Percentiles rank a stretch among this genome's conserved stretches.
Evolutionary conservation across 2,888 invertebrate species (phyloP).

Genomic region (Taphrorychus bicolor): DNA sequence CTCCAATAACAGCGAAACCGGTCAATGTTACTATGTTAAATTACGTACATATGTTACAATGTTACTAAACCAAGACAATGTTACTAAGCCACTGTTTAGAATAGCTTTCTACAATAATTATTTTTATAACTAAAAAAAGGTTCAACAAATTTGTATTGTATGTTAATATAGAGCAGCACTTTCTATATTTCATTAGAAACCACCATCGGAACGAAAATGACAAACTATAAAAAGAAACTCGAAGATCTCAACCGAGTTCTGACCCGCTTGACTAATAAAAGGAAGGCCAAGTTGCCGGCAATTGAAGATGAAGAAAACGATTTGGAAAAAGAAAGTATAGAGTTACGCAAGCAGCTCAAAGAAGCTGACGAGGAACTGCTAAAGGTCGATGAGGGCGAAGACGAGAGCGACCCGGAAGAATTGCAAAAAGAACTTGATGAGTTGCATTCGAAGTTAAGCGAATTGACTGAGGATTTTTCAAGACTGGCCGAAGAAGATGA

Average conservation of each 20-base stretch:
- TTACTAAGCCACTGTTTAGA: no score
- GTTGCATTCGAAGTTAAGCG: slow-evolving; percentile 5
- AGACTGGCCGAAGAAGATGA: background rate
- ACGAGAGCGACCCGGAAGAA: background rate
- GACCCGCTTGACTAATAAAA: background rate
- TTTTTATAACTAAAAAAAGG: no score
- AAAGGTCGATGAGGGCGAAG: background rate
- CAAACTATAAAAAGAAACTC: slow-evolving; percentile 3
- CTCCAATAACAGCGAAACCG: no score
- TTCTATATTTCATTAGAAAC: background rate
- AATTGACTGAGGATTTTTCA: background rate
- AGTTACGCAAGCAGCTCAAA: background rate
- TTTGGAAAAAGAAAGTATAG: background rate
- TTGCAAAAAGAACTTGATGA: slow-evolving; percentile 10
- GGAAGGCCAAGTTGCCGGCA: background rate
- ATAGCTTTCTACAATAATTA: no score
- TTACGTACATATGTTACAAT: no score
- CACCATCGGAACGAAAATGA: slow-evolving; percentile 5
- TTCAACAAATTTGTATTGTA: no score
- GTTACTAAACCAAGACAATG: no score
- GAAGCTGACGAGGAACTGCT: background rate
- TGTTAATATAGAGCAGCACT: no score
- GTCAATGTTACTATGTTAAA: no score
- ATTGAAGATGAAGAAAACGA: background rate
- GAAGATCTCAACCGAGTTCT: slow-evolving; percentile 4